These are phyloP conservation scores for Cecidostiba fungosa DNA, from an alignment of 2,888 invertebrate species.

Conservation along the genomic window DNA sequence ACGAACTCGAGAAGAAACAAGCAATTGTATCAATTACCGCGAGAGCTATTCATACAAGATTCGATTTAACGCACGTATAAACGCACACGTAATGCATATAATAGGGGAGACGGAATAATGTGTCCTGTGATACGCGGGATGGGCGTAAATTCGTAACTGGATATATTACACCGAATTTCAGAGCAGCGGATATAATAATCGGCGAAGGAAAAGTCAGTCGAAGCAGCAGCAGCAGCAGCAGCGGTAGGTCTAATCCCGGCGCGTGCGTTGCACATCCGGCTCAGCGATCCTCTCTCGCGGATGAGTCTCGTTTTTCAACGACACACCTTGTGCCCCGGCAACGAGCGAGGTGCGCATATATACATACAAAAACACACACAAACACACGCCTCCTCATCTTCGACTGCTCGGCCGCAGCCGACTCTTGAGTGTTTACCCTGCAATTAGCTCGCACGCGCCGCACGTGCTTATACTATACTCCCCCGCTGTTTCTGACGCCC, in stretches of 20 bases:
- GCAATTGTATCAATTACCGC: no score
- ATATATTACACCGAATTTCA: neutral
- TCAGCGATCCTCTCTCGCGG: neutral
- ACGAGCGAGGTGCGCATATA: neutral
- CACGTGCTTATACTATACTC: slow-evolving; percentile 24
- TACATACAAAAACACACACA: neutral
- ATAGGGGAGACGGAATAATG: no score
- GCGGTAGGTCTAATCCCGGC: neutral
- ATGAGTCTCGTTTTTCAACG: slow-evolving; percentile 2
- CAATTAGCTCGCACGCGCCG: slow-evolving; percentile 58
- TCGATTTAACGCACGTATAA: no score
- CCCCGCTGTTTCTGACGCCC: neutral
- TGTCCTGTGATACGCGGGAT: neutral
- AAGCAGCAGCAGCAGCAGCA: no score
- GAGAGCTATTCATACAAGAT: no score
- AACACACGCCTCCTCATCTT: slow-evolving; percentile 23
- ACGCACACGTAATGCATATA: no score
- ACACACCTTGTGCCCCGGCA: neutral
- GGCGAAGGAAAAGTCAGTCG: neutral
- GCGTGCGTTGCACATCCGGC: slow-evolving; percentile 1
- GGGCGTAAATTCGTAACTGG: neutral
- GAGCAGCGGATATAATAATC: neutral
- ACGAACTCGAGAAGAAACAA: no score
- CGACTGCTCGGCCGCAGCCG: slow-evolving; percentile 32
- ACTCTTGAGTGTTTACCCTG: slow-evolving; percentile 56